Base-by-base conservation (phyloP, 2,113 vertebrate species). In the Uropsilus gracilis region DNA sequence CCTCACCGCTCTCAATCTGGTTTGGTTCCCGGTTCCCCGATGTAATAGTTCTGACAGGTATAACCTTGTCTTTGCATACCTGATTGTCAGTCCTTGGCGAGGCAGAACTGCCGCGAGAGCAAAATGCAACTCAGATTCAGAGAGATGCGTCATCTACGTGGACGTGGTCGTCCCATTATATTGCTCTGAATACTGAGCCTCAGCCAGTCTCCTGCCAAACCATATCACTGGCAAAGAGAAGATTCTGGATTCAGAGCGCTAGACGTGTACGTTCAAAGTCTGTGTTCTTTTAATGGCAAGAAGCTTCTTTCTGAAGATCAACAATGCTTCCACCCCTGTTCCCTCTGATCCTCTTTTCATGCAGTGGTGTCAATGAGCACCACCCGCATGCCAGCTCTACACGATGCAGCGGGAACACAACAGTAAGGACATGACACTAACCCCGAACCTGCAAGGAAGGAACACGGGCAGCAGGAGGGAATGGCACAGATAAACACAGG, bases 11-110 rank as follows among this genome's bases (percentile, higher is more conserved):
- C 61, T 32, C 61, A 11, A 4, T 89, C 46, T 86, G 11, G 69
- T 80, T 83, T 37, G 17, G 12, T 71, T 55, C 37, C 64, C 64
- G 34, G 61, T 84, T 61, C 72, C 72, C 91, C 78, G 55, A 90
- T 89, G 39, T 61, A n/a, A 69, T 85, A n/a, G 37, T 72, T 78
- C 50, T 81, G 5, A 68, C 85, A 92, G 69, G 64, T 82, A 77
- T 34, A 53, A 42, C 18, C 46, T 71, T 75, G 28, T 73, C 53
- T 94, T 95, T 48, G 24, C 61, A 18, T 28, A 22, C 61, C 86
- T 94, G 84, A 77, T 22, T 53, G 34, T 39, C 90, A 83, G 68
- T 42, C 64, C 72, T 78, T 90, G 83, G 78, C 57, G 44, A 86
- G 80, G 17, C 14, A 72, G 64, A 87, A 92, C 80, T 83, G n/a